These are phyloP conservation scores for Drosophila murphyi DNA, from an alignment of 1,140 invertebrate species.

Conservation along the genomic window DNA sequence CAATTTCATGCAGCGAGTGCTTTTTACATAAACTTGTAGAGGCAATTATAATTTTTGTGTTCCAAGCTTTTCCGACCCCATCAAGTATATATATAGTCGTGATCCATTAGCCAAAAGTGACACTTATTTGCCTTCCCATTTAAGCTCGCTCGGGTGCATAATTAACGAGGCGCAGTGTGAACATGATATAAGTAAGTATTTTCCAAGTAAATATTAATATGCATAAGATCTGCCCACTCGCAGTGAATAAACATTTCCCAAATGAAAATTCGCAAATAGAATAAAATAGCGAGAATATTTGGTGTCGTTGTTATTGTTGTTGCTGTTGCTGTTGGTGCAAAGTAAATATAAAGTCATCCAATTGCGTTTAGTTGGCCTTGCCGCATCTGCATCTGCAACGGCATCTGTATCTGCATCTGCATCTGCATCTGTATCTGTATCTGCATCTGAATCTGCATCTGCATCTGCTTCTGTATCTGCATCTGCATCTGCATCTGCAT, in stretches of 20 bases:
- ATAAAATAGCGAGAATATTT: slow-evolving; percentile 12
- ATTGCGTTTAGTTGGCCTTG: neutral
- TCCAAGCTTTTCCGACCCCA: too few species aligned
- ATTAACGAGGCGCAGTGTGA: slow-evolving; percentile 17
- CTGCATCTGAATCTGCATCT: slow-evolving; percentile 12
- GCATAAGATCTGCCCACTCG: slow-evolving; percentile 10
- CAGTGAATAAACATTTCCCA: slow-evolving; percentile 53
- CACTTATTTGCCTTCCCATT: too few species aligned
- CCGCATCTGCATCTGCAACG: slow-evolving; percentile 6
- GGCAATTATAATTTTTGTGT: too few species aligned
- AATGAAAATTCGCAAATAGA: slow-evolving; percentile 40
- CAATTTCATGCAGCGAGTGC: too few species aligned
- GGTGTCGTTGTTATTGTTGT: neutral
- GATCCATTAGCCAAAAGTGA: too few species aligned
- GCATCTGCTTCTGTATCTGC: slow-evolving; percentile 29
- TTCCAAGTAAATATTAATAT: slow-evolving; percentile 15
- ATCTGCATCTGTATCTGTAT: slow-evolving; percentile 11
- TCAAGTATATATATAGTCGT: too few species aligned
- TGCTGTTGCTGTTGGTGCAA: slow-evolving; percentile 7
- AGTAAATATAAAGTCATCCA: slow-evolving; percentile 22
- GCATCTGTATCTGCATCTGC: neutral
- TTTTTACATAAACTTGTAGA: too few species aligned
- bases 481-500: slow-evolving; percentile 24
- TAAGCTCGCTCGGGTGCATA: neutral
- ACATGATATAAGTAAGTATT: neutral